phyloP scores from a whole-genome alignment of 1,140 invertebrate genomes.

The Drosophila mayri region DNA sequence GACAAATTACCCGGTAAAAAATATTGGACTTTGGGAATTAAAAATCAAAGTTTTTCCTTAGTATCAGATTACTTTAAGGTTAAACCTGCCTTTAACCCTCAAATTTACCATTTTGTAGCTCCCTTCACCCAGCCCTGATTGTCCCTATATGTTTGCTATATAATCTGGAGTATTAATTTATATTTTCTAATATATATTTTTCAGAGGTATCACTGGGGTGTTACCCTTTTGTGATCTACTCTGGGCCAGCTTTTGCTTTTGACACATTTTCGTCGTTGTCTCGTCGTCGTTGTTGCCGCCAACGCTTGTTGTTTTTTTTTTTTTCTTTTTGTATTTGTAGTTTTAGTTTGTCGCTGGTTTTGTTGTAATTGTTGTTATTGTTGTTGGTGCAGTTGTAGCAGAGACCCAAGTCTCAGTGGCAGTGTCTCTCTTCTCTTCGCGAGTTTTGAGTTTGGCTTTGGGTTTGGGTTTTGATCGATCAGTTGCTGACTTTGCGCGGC shows the following conservation, averaged over 20 bases:
- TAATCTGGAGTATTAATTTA: background rate
- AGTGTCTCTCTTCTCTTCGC: constrained; percentile 14
- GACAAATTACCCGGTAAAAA: too few relatives aligned
- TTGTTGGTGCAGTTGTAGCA: constrained; percentile 18
- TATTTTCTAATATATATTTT: background rate
- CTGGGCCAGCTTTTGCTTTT: constrained; percentile 71
- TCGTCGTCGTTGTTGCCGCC: constrained; percentile 37
- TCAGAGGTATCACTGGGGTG: constrained; percentile 20
- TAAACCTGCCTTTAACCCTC: background rate
- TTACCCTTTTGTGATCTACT: background rate
- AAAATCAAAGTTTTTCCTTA: too few relatives aligned
- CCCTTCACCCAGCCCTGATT: background rate
- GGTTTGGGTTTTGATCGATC: constrained; percentile 57
- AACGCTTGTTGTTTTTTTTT: constrained; percentile 30
- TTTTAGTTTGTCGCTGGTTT: constrained; percentile 6
- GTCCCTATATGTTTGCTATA: background rate
- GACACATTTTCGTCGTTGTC: constrained; percentile 65
- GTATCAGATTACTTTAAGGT: too few relatives aligned
- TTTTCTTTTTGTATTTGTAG: background rate
- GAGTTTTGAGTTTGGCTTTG: constrained; percentile 9
- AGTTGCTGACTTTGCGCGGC: constrained; percentile 76
- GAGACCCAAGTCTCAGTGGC: constrained; percentile 20
- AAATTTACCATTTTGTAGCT: background rate
- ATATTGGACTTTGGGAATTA: too few relatives aligned
- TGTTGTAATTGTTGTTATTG: constrained; percentile 3